A percentile compares a stretch with the other conserved stretches of the same genome.
Evolutionary conservation across 2,888 invertebrate species (phyloP).

Genomic region (Crematogaster levior): DNA sequence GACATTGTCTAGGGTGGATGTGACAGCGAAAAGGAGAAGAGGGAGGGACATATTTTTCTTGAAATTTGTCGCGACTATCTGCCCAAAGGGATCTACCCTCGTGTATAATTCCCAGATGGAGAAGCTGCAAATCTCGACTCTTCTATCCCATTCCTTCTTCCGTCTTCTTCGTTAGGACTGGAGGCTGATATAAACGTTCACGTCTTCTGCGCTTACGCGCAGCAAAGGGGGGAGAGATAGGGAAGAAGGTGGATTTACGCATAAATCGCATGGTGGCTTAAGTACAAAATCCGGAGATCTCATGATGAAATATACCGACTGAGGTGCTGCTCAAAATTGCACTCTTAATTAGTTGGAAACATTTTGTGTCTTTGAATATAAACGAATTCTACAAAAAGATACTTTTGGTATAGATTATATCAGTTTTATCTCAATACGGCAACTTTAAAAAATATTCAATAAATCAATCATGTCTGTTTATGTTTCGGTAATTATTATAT

Average conservation of each 20-base stretch:
- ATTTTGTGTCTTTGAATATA: neutral
- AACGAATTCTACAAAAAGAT: constrained; percentile 19
- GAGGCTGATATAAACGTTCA: constrained; percentile 78
- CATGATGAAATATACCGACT: constrained; percentile 30
- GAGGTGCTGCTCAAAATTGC: constrained; percentile 22
- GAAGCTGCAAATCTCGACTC: constrained; percentile 86
- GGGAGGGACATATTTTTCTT: constrained; percentile 82
- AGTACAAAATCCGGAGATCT: constrained; percentile 22
- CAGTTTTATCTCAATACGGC: neutral
- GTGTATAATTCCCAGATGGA: constrained; percentile 83
- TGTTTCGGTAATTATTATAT: neutral
- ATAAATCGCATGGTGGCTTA: constrained; percentile 43
- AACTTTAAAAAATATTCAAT: neutral
- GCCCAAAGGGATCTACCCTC: constrained; percentile 83
- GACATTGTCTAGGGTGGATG: constrained; percentile 61
- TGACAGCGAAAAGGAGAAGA: constrained; percentile 55
- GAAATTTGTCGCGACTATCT: constrained; percentile 85
- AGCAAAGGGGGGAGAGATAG: neutral
- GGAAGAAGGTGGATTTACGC: constrained; percentile 48
- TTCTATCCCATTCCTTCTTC: constrained; percentile 69
- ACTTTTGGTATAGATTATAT: neutral
- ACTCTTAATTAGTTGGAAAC: constrained; percentile 29
- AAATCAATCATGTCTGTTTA: neutral
- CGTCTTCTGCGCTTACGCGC: constrained; percentile 71
- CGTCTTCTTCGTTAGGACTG: constrained; percentile 52